phyloP scores from a whole-genome alignment of 1,140 invertebrate species.

The Rhizoglyphus robini region DNA sequence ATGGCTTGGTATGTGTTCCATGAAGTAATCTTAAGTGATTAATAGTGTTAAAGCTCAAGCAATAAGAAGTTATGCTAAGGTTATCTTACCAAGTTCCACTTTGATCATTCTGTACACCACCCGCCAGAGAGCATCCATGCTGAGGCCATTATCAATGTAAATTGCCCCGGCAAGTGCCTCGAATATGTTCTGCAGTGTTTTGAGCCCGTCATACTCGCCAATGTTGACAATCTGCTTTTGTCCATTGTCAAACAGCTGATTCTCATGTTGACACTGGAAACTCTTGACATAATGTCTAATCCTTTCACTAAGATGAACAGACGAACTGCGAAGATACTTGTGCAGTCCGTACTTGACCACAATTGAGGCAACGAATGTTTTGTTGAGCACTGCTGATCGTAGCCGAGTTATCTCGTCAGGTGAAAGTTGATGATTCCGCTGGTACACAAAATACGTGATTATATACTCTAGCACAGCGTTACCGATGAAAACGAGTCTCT shows the following conservation, averaged over 20 bases:
- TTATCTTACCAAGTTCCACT: slow-evolving; percentile 38
- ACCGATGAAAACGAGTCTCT: slow-evolving; percentile 45
- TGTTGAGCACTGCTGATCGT: slow-evolving; percentile 84
- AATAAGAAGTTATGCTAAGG: no score
- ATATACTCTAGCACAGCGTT: slow-evolving; percentile 67
- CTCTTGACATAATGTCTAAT: slow-evolving; percentile 19
- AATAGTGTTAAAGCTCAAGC: no score
- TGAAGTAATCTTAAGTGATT: no score
- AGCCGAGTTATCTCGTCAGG: slow-evolving; percentile 81
- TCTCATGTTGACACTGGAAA: neutral
- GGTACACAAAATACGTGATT: slow-evolving; percentile 69
- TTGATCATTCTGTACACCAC: slow-evolving; percentile 52
- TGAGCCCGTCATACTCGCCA: slow-evolving; percentile 65
- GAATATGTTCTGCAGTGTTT: slow-evolving; percentile 84
- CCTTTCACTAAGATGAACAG: slow-evolving; percentile 31
- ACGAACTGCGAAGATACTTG: slow-evolving; percentile 34
- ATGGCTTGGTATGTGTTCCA: neutral
- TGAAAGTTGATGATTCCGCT: slow-evolving; percentile 42
- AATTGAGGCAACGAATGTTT: slow-evolving; percentile 77
- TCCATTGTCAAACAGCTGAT: slow-evolving; percentile 2
- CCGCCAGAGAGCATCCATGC: slow-evolving; percentile 61
- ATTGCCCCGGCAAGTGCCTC: slow-evolving; percentile 84
- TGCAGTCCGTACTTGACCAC: slow-evolving; percentile 63
- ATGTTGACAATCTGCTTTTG: slow-evolving; percentile 45
- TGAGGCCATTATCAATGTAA: slow-evolving; percentile 67